Evolutionary conservation across 2,888 invertebrate genomes (phyloP).

Genomic region (Athalia rosae): DNA sequence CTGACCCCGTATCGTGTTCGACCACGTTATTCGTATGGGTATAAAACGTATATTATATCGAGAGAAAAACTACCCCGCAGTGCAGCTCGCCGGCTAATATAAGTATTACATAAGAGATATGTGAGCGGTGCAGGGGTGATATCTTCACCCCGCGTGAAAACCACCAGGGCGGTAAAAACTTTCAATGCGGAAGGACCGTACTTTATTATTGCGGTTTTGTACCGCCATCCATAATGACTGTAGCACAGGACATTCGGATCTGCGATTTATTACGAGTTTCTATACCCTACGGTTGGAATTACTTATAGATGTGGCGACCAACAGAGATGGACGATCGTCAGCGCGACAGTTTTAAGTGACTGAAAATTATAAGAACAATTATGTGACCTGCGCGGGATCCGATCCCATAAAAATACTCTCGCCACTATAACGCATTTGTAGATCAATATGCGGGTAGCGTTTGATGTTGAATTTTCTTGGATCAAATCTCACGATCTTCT

Average conservation of each 20-base stretch:
- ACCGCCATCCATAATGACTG: slow-evolving; percentile 36
- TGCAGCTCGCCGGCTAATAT: slow-evolving; percentile 66
- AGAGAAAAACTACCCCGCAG: slow-evolving; percentile 31
- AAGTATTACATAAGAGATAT: slow-evolving; percentile 68
- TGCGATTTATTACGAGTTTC: slow-evolving; percentile 11
- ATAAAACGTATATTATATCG: slow-evolving; percentile 2
- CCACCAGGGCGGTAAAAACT: slow-evolving; percentile 48
- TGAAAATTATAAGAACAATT: too few relatives aligned
- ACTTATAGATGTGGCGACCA: too few relatives aligned
- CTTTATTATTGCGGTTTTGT: slow-evolving; percentile 58
- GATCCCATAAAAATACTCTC: too few relatives aligned
- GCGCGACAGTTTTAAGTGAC: too few relatives aligned
- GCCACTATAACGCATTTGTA: background rate
- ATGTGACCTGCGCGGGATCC: too few relatives aligned
- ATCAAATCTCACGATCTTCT: slow-evolving; percentile 1
- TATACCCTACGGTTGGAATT: background rate
- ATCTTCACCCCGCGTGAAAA: slow-evolving; percentile 45
- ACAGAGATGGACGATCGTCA: too few relatives aligned
- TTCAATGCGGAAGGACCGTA: slow-evolving; percentile 58
- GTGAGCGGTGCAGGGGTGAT: slow-evolving; percentile 56
- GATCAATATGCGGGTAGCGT: slow-evolving; percentile 32
- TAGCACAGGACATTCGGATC: background rate
- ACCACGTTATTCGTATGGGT: slow-evolving; percentile 10
- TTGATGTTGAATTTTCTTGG: slow-evolving; percentile 7
- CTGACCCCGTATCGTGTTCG: slow-evolving; percentile 41